Evolutionary conservation across 2,797 vertebrate species (phyloP).

Genomic region (Erethizon dorsatum): DNA sequence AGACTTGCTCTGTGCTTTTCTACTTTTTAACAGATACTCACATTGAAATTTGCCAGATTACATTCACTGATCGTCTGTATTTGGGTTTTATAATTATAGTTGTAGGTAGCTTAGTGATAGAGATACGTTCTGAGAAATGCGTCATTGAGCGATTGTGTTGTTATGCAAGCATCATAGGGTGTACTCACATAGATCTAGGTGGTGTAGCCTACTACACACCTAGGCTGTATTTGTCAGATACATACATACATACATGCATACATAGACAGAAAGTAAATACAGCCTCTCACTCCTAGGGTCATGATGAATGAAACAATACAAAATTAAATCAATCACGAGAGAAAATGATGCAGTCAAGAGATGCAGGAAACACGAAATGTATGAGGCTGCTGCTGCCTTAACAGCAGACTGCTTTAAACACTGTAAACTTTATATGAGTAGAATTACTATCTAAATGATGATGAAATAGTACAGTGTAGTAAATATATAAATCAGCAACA

Average conservation of each 20-base stretch:
- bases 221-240: background rate
- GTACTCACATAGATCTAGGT: background rate
- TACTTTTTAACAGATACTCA: background rate
- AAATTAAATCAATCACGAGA: background rate
- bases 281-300: background rate
- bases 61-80: background rate
- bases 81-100: background rate
- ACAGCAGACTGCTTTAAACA: background rate
- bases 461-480: background rate
- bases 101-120: background rate
- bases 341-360: background rate
- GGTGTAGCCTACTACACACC: background rate
- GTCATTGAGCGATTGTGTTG: background rate
- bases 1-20: background rate
- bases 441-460: background rate
- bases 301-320: background rate
- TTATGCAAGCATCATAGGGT: no score
- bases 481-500: background rate
- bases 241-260: background rate
- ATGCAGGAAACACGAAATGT: background rate
- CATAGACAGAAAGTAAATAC: background rate
- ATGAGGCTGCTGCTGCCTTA: background rate
- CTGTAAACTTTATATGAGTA: background rate
- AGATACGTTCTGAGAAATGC: background rate
- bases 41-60: conserved; percentile 39